Evolutionary conservation across 2,113 vertebrate genomes (phyloP).

Genomic region (Sphaerodactylus townsendi): DNA sequence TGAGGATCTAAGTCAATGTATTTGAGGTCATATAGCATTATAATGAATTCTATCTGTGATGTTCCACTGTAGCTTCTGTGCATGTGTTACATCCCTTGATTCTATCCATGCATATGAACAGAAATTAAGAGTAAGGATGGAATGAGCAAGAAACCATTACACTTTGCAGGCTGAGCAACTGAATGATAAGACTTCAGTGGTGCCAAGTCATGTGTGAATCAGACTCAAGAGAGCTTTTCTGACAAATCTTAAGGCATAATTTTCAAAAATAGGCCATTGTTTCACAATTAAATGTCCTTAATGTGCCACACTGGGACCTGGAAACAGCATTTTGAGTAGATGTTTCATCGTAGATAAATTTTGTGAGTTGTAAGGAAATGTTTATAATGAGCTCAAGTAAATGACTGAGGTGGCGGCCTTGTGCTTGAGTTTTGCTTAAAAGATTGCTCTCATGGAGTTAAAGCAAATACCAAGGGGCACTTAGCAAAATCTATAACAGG

Average conservation of each 20-base stretch:
- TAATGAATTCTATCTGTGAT: too few species aligned
- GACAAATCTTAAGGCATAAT: not conserved
- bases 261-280: not conserved
- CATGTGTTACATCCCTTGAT: too few species aligned
- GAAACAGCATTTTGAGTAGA: conserved; percentile 5
- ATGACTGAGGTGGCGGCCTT: not conserved
- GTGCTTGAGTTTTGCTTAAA: conserved; percentile 18
- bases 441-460: conserved; percentile 27
- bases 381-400: conserved; percentile 31
- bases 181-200: too few species aligned
- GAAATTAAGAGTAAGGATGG: too few species aligned
- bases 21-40: too few species aligned
- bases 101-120: too few species aligned
- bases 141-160: too few species aligned
- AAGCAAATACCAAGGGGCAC: conserved; percentile 14
- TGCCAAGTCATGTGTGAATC: too few species aligned
- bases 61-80: too few species aligned
- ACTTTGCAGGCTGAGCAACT: too few species aligned
- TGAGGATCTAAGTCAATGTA: too few species aligned
- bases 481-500: conserved; percentile 39
- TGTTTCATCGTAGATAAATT: conserved; percentile 11
- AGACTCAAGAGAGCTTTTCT: too few species aligned
- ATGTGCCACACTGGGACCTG: not conserved
- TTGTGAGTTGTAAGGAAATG: conserved; percentile 24
- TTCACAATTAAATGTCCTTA: not conserved